Percentiles rank a stretch among this genome's conserved stretches.
phyloP scores from a whole-genome alignment of 2,797 vertebrate genomes.

The Platyrinchus mystaceus region DNA sequence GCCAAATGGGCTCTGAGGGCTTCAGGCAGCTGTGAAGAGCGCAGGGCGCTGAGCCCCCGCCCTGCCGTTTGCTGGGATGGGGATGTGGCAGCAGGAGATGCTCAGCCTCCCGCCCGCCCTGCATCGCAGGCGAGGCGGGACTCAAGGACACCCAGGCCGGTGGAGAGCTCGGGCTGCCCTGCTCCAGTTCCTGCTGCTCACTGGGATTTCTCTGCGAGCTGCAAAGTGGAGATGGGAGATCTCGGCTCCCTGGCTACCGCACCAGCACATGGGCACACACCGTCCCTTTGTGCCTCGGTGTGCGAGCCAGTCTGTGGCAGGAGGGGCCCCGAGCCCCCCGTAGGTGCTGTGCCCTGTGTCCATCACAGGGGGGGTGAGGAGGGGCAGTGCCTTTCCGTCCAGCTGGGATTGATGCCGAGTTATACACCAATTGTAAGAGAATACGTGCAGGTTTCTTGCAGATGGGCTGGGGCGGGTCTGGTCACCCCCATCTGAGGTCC shows the following conservation, averaged over 20 bases:
- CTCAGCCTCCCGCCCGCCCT: background rate
- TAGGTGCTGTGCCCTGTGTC: background rate
- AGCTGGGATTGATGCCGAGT: background rate
- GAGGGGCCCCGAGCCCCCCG: accelerated
- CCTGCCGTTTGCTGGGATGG: background rate
- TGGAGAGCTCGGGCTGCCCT: background rate
- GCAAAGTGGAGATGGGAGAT: background rate
- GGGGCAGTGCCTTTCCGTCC: background rate
- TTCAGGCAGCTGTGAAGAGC: background rate
- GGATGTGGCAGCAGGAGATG: background rate
- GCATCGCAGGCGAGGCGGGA: background rate
- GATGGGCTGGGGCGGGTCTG: background rate
- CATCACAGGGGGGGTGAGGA: background rate
- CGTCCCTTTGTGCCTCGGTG: background rate
- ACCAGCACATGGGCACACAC: accelerated
- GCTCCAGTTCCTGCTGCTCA: slow-evolving; percentile 8
- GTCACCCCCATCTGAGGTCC: background rate
- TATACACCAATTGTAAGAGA: background rate
- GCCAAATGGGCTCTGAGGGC: background rate
- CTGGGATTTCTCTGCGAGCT: background rate
- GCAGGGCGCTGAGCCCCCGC: background rate
- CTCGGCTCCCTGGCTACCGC: background rate
- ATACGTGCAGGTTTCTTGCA: background rate
- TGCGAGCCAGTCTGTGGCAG: accelerated
- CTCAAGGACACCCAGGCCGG: background rate